Evolutionary conservation across 1,140 invertebrate genomes (phyloP).

Genomic region (Chionoecetes opilio): DNA sequence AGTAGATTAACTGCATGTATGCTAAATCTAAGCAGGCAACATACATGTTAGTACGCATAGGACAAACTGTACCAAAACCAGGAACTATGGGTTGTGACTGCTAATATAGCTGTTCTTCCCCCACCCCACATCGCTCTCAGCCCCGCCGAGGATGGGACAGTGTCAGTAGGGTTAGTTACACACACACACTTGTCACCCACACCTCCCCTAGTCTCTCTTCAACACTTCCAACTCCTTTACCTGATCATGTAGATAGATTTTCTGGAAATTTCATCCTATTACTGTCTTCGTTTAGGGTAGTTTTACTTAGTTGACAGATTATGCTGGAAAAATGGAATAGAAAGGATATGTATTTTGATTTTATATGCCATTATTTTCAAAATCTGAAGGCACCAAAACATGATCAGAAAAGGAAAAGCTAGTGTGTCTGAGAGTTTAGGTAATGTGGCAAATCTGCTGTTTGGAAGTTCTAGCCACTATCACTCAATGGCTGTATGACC

Average conservation of each 20-base stretch:
- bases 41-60: not conserved
- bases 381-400: not conserved
- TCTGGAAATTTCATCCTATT: not conserved
- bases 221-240: conserved; percentile 23
- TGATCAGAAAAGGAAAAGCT: not conserved
- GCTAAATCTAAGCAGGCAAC: not conserved
- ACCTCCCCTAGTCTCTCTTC: conserved; percentile 5
- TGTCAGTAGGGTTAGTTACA: conserved; percentile 81
- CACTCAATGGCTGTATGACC: conserved; percentile 64
- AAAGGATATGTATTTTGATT: not conserved
- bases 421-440: conserved; percentile 40
- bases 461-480: conserved; percentile 69
- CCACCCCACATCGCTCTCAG: conserved; percentile 68
- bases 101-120: conserved; percentile 73
- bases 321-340: not conserved
- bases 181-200: conserved; percentile 76
- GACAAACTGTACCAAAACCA: not conserved
- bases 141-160: conserved; percentile 80
- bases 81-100: conserved; percentile 60
- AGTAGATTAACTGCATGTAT: not conserved
- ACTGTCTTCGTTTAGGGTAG: not conserved
- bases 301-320: not conserved
- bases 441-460: conserved; percentile 68
- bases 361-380: not conserved
- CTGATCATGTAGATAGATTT: not conserved